These are phyloP conservation scores for Hippocampus barbouri DNA, from an alignment of 2,113 vertebrate genomes.

Conservation along the genomic window DNA sequence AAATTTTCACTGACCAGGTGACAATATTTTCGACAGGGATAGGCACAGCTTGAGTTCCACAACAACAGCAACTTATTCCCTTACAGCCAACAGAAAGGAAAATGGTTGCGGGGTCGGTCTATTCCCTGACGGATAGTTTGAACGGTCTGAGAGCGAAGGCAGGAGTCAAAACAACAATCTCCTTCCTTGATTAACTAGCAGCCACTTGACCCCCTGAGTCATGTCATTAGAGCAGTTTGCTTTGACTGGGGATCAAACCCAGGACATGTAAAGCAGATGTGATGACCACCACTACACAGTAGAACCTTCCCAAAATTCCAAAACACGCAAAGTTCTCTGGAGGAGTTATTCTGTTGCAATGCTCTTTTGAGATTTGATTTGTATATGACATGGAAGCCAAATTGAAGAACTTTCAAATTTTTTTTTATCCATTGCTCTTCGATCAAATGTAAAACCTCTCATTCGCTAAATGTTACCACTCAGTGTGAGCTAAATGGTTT, in stretches of 20 bases:
- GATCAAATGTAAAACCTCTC: background rate
- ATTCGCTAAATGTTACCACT: background rate
- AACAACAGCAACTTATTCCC: background rate
- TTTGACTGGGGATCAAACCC: background rate
- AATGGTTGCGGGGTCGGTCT: background rate
- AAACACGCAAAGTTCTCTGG: background rate
- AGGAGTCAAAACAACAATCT: conserved; percentile 1
- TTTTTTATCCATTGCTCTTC: no score
- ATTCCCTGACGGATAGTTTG: background rate
- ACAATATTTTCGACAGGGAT: background rate
- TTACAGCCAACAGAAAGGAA: background rate
- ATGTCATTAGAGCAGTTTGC: background rate
- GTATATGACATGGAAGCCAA: background rate
- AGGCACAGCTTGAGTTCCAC: background rate
- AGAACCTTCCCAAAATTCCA: background rate
- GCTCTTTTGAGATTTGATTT: background rate
- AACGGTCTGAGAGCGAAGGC: background rate
- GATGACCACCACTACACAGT: background rate
- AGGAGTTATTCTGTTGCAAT: background rate
- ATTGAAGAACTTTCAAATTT: no score
- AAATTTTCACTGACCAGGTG: background rate
- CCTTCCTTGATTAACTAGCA: background rate
- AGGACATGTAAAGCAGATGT: conserved; percentile 3
- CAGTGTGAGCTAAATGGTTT: background rate
- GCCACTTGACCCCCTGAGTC: background rate